Conservation (phyloP, 2,113 vertebrate species). For the Xenopus tropicalis region UCB_Xtro_10.0 CM004444.2:119235501-119236000, state of each 20-base stretch:
- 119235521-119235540: no score
- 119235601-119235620: no score
- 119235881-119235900: neutral
- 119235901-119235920: neutral
- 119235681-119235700: no score
- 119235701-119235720: neutral
- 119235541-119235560: no score
- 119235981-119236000: neutral
- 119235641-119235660: no score
- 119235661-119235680: no score
- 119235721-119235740: neutral
- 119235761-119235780: neutral
- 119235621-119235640: no score
- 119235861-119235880: neutral
- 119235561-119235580: no score
- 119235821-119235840: neutral
- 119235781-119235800: neutral
- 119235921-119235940: neutral
- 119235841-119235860: neutral
- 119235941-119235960: neutral
- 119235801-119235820: neutral
- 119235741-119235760: neutral
- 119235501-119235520: no score
- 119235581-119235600: no score
- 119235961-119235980: neutral